Evolutionary conservation across 2,888 invertebrate species (phyloP).

Genomic region (Leptinotarsa juncta): DNA sequence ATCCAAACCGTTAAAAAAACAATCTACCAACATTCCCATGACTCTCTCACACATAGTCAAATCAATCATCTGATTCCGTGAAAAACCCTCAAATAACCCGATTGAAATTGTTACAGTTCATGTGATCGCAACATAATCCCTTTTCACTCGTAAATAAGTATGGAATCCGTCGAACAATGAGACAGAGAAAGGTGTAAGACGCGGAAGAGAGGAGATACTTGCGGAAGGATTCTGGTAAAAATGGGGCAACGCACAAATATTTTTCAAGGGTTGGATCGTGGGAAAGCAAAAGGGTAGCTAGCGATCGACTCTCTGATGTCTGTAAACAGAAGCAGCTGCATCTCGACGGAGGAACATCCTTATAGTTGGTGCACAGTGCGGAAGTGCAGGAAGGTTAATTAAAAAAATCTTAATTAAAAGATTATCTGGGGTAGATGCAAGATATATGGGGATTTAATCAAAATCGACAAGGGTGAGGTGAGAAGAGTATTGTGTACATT

Average conservation of each 20-base stretch:
- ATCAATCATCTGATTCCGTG: slow-evolving; percentile 41
- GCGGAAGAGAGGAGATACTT: slow-evolving; percentile 62
- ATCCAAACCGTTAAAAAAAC: slow-evolving; percentile 13
- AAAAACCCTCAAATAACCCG: slow-evolving; percentile 37
- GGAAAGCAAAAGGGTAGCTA: slow-evolving; percentile 61
- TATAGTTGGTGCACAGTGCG: slow-evolving; percentile 31
- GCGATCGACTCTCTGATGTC: slow-evolving; percentile 53
- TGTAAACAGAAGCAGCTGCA: slow-evolving; percentile 54
- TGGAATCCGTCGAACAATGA: slow-evolving; percentile 33
- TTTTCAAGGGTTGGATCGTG: slow-evolving; percentile 62
- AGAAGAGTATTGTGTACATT: not conserved
- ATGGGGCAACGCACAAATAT: slow-evolving; percentile 58
- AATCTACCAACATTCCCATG: slow-evolving; percentile 23
- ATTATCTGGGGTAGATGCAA: slow-evolving; percentile 42
- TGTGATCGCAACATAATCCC: slow-evolving; percentile 35
- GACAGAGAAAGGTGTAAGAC: slow-evolving; percentile 54
- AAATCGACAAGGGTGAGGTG: slow-evolving; percentile 1
- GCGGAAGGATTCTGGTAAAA: slow-evolving; percentile 63
- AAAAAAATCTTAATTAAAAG: slow-evolving; percentile 52
- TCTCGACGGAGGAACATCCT: slow-evolving; percentile 28
- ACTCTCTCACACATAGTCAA: slow-evolving; percentile 40
- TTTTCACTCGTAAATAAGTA: slow-evolving; percentile 38
- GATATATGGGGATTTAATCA: slow-evolving; percentile 13
- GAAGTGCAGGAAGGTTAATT: slow-evolving; percentile 46
- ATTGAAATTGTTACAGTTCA: slow-evolving; percentile 39